phyloP scores from a whole-genome alignment of 2,113 vertebrate species.

The Percina caprodes region DNA sequence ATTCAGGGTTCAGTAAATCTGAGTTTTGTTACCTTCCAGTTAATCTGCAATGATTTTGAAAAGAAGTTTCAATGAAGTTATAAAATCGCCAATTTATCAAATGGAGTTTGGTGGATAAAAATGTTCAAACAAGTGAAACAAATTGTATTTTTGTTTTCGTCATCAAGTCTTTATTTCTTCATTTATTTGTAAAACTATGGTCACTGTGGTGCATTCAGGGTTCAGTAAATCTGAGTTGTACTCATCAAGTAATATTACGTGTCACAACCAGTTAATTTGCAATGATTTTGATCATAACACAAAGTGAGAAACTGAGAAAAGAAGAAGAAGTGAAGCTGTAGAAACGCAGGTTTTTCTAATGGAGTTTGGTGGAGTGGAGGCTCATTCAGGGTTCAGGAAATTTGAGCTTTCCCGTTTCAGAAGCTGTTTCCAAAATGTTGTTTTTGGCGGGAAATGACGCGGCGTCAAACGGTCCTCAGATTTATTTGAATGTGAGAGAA shows the following conservation, averaged over 20 bases:
- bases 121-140: background rate
- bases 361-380: background rate
- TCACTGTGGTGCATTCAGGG: conserved; percentile 26
- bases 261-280: background rate
- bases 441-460: background rate
- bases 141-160: background rate
- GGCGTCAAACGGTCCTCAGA: background rate
- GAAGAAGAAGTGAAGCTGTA: background rate
- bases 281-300: background rate
- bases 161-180: background rate
- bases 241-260: background rate
- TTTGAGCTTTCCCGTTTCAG: background rate
- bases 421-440: background rate
- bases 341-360: too few species aligned
- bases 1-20: background rate
- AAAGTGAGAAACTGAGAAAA: background rate
- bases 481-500: conserved; percentile 1
- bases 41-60: background rate
- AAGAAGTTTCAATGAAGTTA: background rate
- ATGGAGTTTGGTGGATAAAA: background rate
- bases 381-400: conserved; percentile 32
- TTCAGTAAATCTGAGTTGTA: conserved; percentile 10
- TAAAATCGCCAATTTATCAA: background rate
- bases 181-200: background rate
- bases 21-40: too few species aligned